Evolutionary conservation across 2,797 vertebrate genomes (phyloP).

Genomic region (Siniperca scherzeri): DNA sequence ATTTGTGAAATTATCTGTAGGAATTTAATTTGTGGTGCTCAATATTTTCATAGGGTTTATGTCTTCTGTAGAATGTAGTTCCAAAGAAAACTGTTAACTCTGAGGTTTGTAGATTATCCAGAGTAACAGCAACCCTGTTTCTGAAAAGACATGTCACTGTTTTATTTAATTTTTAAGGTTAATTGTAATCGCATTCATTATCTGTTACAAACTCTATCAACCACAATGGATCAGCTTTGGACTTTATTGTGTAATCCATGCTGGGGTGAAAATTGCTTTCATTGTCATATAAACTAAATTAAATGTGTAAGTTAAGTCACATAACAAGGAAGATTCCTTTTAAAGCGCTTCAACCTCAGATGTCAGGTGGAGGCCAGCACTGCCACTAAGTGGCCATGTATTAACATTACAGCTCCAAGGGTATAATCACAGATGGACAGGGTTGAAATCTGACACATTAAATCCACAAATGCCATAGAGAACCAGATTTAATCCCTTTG

Average conservation of each 20-base stretch:
- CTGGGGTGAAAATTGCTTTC: background rate
- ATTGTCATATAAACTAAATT: background rate
- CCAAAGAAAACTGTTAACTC: background rate
- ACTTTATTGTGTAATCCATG: background rate
- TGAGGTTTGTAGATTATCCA: background rate
- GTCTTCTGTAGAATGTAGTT: background rate
- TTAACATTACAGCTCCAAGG: constrained; percentile 31
- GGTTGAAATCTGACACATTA: background rate
- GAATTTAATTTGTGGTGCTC: background rate
- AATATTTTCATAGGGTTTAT: background rate
- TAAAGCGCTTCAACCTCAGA: background rate
- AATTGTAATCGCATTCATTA: background rate
- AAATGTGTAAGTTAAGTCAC: background rate
- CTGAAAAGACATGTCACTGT: background rate
- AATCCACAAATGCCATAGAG: background rate
- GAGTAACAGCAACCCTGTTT: background rate
- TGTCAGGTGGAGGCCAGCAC: constrained; percentile 10
- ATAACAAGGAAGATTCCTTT: background rate
- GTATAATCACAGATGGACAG: background rate
- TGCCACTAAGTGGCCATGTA: constrained; percentile 41
- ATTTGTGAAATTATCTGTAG: background rate
- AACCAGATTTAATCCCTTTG: background rate
- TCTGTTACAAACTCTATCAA: background rate
- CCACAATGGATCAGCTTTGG: background rate
- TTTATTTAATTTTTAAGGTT: background rate